phyloP scores from a whole-genome alignment of 2,113 vertebrate species.

The Penelope pileata region DNA sequence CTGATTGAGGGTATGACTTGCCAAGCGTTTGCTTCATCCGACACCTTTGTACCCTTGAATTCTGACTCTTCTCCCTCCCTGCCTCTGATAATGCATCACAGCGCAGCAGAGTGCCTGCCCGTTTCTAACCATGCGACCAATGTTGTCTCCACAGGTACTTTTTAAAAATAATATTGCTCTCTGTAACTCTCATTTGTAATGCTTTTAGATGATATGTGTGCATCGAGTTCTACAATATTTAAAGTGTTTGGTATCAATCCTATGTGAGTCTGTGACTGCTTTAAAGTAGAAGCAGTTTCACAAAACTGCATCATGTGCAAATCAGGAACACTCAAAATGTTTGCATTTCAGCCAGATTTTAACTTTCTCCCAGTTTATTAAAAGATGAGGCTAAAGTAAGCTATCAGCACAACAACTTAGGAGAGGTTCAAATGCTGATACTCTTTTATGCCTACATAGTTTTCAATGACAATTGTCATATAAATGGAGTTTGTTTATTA shows the following conservation, averaged over 20 bases:
- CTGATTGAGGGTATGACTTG: slow-evolving; percentile 86
- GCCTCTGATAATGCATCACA: slow-evolving; percentile 95
- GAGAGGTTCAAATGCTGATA: not conserved
- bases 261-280: not conserved
- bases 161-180: slow-evolving; percentile 31
- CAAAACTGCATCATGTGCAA: not conserved
- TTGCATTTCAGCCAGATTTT: not conserved
- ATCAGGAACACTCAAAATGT: not conserved
- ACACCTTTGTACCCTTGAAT: slow-evolving; percentile 86
- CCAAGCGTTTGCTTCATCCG: slow-evolving; percentile 87
- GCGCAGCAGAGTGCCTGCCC: slow-evolving; percentile 87
- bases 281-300: not conserved
- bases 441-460: not conserved
- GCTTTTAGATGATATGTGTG: not conserved
- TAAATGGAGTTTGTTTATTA: not conserved
- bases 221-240: not conserved
- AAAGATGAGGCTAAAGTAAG: not conserved
- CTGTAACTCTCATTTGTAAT: not conserved
- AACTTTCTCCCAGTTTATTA: not conserved
- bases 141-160: slow-evolving; percentile 94
- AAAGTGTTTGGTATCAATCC: not conserved
- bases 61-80: slow-evolving; percentile 85
- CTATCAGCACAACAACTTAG: not conserved
- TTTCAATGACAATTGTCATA: not conserved
- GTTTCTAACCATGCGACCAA: slow-evolving; percentile 88